These are phyloP conservation scores for Megalops cyprinoides DNA, from an alignment of 2,797 vertebrate genomes.

Conservation along the genomic window DNA sequence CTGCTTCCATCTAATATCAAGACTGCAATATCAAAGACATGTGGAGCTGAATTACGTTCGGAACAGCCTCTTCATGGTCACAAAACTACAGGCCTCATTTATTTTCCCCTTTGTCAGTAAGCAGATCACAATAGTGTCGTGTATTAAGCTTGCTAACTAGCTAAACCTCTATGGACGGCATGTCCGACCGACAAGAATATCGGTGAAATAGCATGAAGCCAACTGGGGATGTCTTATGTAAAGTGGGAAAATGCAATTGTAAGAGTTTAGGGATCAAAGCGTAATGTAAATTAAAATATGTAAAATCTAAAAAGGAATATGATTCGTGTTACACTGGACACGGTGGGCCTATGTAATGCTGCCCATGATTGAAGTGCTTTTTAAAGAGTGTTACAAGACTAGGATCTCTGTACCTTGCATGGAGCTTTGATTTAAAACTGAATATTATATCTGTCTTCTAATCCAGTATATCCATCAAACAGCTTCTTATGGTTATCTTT, in stretches of 20 bases:
- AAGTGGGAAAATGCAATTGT: not conserved
- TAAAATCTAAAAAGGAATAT: not conserved
- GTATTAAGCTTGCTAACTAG: too few relatives aligned
- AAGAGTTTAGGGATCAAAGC: not conserved
- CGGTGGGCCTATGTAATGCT: not conserved
- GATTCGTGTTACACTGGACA: not conserved
- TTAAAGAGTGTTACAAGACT: not conserved
- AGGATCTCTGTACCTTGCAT: not conserved
- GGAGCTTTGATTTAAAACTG: too few relatives aligned
- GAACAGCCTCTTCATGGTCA: not conserved
- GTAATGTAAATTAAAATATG: not conserved
- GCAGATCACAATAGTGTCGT: too few relatives aligned
- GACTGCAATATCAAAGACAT: not conserved
- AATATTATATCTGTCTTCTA: not conserved
- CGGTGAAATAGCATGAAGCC: not conserved
- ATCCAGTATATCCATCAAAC: not conserved
- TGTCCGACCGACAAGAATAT: not conserved
- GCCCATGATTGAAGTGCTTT: not conserved
- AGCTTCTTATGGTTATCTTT: not conserved
- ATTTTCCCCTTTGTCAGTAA: too few relatives aligned
- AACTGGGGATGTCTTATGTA: not conserved
- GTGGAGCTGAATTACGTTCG: not conserved
- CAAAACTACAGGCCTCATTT: slow-evolving; percentile 1
- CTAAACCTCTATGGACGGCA: not conserved
- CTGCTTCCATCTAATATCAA: not conserved